Conservation (phyloP, 1,140 invertebrate genomes). For the Zaprionus gabonicus region DNA sequence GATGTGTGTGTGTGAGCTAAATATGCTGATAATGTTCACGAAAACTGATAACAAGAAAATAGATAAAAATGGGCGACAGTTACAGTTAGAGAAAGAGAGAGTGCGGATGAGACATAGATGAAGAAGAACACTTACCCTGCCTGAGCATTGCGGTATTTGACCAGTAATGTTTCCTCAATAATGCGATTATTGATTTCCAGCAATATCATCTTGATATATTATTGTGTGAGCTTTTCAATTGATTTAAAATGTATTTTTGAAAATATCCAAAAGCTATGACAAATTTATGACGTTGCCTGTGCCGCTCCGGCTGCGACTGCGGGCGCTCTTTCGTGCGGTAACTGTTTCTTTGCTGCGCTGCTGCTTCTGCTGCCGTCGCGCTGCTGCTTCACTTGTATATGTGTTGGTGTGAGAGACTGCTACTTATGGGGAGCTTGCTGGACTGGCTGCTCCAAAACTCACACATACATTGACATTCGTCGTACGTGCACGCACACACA, state of each 20-base stretch:
- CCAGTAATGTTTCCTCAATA: slow-evolving; percentile 96
- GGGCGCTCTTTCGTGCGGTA: slow-evolving; percentile 55
- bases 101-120: slow-evolving; percentile 7
- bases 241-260: slow-evolving; percentile 25
- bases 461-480: slow-evolving; percentile 49
- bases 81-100: slow-evolving; percentile 41
- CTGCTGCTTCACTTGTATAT: slow-evolving; percentile 34
- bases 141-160: slow-evolving; percentile 97
- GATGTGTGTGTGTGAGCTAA: slow-evolving; percentile 23
- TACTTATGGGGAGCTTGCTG: slow-evolving; percentile 53
- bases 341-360: slow-evolving; percentile 65
- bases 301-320: slow-evolving; percentile 65
- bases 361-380: slow-evolving; percentile 8
- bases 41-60: slow-evolving; percentile 62
- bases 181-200: slow-evolving; percentile 99
- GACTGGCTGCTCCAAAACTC: slow-evolving; percentile 65
- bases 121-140: slow-evolving; percentile 91
- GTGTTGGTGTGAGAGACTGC: slow-evolving; percentile 58
- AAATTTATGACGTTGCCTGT: slow-evolving; percentile 78
- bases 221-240: slow-evolving; percentile 29
- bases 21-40: slow-evolving; percentile 59
- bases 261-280: slow-evolving; percentile 58
- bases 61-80: slow-evolving; percentile 63
- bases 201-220: slow-evolving; percentile 92
- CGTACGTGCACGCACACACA: slow-evolving; percentile 17